Evolutionary conservation across 1,140 invertebrate species (phyloP), one percentile per base, ranked within the genome.

Genomic region (Ctenoplectra terminalis): DNA sequence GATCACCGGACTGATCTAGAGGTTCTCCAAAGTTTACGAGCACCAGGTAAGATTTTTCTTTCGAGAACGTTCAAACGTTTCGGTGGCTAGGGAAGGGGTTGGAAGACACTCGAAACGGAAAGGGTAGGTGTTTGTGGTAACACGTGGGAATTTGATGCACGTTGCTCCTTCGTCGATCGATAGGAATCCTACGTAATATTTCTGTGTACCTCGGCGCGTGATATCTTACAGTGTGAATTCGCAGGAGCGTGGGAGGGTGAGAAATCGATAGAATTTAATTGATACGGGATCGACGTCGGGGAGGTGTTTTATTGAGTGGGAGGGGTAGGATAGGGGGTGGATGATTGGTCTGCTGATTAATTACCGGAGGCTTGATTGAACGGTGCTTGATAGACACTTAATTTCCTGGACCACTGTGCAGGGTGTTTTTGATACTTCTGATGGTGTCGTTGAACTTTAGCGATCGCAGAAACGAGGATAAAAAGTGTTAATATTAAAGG

Each of bases 61-160:
- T 9, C 1, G 34, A 20, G 46, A 34, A 4, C 50, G 63, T 58
- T 40, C 46, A 40, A 58, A 26, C 31, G 34, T 46, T 43, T 2
- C 23, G 9, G 1, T 23, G 13, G 6, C 11, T 11, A 29, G 3
- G 15, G 2, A 7, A 3, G 17, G 8, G n/a, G n/a, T 26, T 17
- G 26, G 48, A 54, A 79, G 56, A 73, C 13, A 15, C 7, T 34
- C n/a, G 76, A 2, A 9, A n/a, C 13, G 34, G 31, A n/a, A 23
- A 50, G 17, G 52, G 56, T 37, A 37, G 46, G 34, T 26, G 26
- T 13, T 17, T 6, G 29, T 34, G 63, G 11, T 2, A 17, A 73
- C 58, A 64, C 69, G 69, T 64, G 70, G 70, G 37, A 54, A 64
- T 73, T 63, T 54, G 9, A 46, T 61, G 31, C 66, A 43, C 43